Percentiles rank a stretch among this genome's conserved stretches.
These are phyloP conservation scores for Cataglyphis albicans DNA, from an alignment of 2,888 invertebrate species.

Conservation along the genomic window DNA sequence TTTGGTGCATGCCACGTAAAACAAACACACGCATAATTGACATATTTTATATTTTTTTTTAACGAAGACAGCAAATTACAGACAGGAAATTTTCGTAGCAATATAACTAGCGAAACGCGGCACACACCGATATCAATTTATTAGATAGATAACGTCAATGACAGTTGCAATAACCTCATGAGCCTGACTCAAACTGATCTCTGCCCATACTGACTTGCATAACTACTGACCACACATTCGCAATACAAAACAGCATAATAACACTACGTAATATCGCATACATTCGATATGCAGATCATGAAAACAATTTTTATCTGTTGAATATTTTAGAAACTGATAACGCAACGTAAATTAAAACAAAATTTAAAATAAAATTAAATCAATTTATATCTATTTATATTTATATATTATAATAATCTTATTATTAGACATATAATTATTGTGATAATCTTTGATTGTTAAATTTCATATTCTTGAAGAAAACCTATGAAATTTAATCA, in stretches of 20 bases:
- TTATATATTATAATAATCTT: too few relatives aligned
- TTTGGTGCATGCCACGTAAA: conserved; percentile 63
- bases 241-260: not conserved
- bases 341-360: too few relatives aligned
- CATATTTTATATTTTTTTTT: not conserved
- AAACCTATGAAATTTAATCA: not conserved
- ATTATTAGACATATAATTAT: not conserved
- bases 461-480: not conserved
- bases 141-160: not conserved
- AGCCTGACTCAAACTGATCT: not conserved
- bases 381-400: too few relatives aligned
- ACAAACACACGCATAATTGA: not conserved
- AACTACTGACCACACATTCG: not conserved
- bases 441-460: not conserved
- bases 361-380: not conserved
- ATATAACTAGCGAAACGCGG: not conserved
- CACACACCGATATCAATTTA: not conserved
- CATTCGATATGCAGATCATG: not conserved
- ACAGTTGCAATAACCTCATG: not conserved
- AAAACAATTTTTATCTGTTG: not conserved
- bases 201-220: not conserved
- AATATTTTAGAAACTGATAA: not conserved
- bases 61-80: not conserved
- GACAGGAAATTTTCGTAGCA: not conserved
- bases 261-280: not conserved